Percentiles rank a stretch among this genome's conserved stretches.
Conservation (phyloP, 2,888 invertebrate species). For the Caradrina clavipalpis region DNA sequence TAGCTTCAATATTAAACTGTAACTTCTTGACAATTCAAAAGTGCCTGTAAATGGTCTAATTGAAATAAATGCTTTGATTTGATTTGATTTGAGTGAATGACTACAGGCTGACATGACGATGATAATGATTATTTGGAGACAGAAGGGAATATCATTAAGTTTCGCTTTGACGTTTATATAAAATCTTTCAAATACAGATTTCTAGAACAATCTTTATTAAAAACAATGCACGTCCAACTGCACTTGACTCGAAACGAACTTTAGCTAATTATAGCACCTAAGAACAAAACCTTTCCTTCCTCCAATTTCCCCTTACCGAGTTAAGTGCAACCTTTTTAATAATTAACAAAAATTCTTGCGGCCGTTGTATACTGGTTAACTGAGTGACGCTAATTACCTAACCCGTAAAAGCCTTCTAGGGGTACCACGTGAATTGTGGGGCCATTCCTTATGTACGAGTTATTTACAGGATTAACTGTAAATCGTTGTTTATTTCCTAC, state of each 20-base stretch:
- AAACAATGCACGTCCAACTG: conserved; percentile 22
- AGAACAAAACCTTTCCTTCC: conserved; percentile 20
- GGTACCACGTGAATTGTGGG: conserved; percentile 77
- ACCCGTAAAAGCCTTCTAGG: conserved; percentile 87
- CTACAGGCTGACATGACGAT: too few species aligned
- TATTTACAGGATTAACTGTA: conserved; percentile 75
- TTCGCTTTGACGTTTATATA: background rate
- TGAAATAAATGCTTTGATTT: too few species aligned
- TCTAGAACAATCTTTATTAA: background rate
- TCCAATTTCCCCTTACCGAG: conserved; percentile 66
- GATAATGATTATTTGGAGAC: background rate
- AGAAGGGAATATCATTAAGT: too few species aligned
- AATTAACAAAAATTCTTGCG: conserved; percentile 88
- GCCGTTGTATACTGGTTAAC: conserved; percentile 85
- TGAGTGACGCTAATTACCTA: conserved; percentile 90
- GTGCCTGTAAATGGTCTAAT: too few species aligned
- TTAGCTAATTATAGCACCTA: background rate
- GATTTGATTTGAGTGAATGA: too few species aligned
- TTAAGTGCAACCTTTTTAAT: conserved; percentile 90
- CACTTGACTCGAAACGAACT: conserved; percentile 11
- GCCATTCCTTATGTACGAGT: conserved; percentile 81
- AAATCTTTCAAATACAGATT: background rate
- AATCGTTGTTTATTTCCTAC: conserved; percentile 73
- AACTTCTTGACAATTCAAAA: too few species aligned
- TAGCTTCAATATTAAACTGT: too few species aligned